Conservation (phyloP, 1,140 invertebrate genomes). For the Whitmania pigra region DNA sequence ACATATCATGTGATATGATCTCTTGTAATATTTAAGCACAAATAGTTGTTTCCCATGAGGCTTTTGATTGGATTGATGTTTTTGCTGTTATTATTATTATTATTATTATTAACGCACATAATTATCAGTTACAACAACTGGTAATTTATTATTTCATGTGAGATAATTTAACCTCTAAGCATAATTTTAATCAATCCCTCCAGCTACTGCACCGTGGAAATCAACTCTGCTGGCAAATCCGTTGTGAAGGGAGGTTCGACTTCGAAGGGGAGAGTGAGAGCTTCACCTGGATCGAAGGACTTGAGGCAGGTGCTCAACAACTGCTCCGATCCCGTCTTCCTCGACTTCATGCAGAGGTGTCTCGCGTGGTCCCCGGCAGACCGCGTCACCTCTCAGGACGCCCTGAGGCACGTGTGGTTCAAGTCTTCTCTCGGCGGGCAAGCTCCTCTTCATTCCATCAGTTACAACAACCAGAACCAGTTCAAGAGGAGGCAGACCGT, state of each 20-base stretch:
- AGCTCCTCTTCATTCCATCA: not conserved
- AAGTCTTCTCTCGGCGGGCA: conserved; percentile 37
- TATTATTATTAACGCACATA: too few species aligned
- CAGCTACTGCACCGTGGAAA: conserved; percentile 81
- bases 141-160: too few species aligned
- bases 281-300: conserved; percentile 80
- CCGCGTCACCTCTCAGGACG: conserved; percentile 78
- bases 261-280: conserved; percentile 78
- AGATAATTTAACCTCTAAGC: too few species aligned
- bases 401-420: conserved; percentile 84
- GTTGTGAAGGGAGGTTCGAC: conserved; percentile 73
- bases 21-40: too few species aligned
- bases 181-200: not conserved
- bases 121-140: too few species aligned
- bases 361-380: conserved; percentile 87
- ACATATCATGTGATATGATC: too few species aligned
- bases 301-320: conserved; percentile 77
- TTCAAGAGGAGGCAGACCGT: not conserved
- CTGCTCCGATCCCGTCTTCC: conserved; percentile 81
- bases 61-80: too few species aligned
- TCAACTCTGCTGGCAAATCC: conserved; percentile 69
- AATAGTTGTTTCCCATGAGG: too few species aligned
- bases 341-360: conserved; percentile 88
- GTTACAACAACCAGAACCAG: not conserved
- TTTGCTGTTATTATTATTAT: too few species aligned